A percentile compares a stretch with the other conserved stretches of the same genome.
Conservation (phyloP, 2,888 invertebrate genomes). For the Xylocampa areola region DNA sequence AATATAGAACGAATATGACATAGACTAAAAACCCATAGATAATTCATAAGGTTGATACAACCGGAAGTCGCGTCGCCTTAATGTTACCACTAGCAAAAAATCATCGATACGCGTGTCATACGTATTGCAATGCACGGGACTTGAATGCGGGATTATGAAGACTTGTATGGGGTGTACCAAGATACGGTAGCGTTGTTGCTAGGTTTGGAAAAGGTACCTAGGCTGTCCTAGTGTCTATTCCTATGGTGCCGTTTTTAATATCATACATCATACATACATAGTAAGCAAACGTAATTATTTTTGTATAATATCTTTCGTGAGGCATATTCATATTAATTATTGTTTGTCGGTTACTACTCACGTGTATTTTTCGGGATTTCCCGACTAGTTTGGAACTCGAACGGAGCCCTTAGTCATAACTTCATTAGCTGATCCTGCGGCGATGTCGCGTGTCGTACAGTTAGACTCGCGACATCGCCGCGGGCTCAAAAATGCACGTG, state of each 20-base stretch:
- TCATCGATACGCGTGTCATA: conserved; percentile 44
- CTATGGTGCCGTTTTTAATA: neutral
- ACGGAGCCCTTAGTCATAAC: too few species aligned
- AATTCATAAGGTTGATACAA: conserved; percentile 50
- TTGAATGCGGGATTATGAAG: conserved; percentile 41
- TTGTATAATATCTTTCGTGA: too few species aligned
- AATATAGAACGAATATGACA: conserved; percentile 23
- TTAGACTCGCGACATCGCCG: too few species aligned
- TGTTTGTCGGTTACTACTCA: too few species aligned
- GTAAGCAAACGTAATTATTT: too few species aligned
- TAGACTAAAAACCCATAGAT: conserved; percentile 44
- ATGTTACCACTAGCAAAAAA: conserved; percentile 47
- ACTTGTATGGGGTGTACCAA: conserved; percentile 8
- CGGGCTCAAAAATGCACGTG: too few species aligned
- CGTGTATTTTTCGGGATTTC: too few species aligned
- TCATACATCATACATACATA: too few species aligned
- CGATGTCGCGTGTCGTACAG: too few species aligned
- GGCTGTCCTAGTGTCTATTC: neutral
- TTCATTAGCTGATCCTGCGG: too few species aligned
- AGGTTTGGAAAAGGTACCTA: neutral
- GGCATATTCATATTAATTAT: too few species aligned
- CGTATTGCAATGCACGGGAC: conserved; percentile 44
- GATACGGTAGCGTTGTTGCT: conserved; percentile 17
- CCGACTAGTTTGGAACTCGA: too few species aligned
- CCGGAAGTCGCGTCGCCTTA: conserved; percentile 48